phyloP scores from a whole-genome alignment of 2,888 invertebrate species.

The Podotricha telesiphe region DNA sequence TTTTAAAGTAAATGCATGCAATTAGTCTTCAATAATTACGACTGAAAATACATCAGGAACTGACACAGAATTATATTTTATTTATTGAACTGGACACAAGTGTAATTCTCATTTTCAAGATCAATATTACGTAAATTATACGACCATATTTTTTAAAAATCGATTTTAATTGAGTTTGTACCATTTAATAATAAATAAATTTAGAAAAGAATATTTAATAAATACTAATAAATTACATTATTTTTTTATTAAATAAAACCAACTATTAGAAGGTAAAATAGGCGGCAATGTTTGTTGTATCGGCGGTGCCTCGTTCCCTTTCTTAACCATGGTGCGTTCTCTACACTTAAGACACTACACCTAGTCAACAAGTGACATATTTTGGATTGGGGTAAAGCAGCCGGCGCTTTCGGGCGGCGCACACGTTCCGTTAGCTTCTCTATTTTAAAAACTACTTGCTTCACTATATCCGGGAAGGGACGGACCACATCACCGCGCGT shows the following conservation, averaged over 20 bases:
- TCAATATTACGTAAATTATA: too few species aligned
- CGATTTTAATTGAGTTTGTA: too few species aligned
- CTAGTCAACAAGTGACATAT: conserved; percentile 75
- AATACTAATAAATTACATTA: background rate
- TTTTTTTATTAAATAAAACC: background rate
- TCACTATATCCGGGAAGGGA: conserved; percentile 82
- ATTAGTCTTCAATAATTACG: too few species aligned
- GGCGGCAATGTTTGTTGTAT: background rate
- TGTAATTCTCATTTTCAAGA: too few species aligned
- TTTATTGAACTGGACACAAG: too few species aligned
- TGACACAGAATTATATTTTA: too few species aligned
- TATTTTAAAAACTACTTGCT: conserved; percentile 81
- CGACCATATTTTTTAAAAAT: too few species aligned
- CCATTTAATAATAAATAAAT: too few species aligned
- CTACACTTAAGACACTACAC: conserved; percentile 25
- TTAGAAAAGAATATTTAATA: too few species aligned
- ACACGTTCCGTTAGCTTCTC: conserved; percentile 82
- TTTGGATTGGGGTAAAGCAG: conserved; percentile 77
- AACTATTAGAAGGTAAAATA: background rate
- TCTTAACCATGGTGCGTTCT: conserved; percentile 26
- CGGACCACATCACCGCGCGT: conserved; percentile 70
- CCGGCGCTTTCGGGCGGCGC: conserved; percentile 79
- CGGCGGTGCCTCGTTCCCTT: conserved; percentile 31
- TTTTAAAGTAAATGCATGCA: too few species aligned
- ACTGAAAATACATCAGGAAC: too few species aligned